These are phyloP conservation scores for Ptyas mucosa DNA, from an alignment of 2,113 vertebrate genomes.

Conservation along the genomic window DNA sequence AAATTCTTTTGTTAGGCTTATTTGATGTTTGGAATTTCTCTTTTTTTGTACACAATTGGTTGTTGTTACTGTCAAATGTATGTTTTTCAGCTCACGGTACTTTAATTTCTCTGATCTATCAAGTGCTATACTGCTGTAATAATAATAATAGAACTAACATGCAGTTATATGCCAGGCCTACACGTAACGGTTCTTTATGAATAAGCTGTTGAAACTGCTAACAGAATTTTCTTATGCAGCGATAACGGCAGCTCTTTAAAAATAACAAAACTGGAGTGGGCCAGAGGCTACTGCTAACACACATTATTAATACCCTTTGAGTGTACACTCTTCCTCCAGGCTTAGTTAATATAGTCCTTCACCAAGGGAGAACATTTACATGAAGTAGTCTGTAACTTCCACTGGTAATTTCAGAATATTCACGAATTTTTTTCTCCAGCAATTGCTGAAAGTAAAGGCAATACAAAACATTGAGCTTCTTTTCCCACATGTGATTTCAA, in stretches of 20 bases:
- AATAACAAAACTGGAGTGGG: not conserved
- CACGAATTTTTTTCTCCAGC: accelerated
- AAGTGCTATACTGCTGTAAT: not conserved
- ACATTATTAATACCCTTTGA: not conserved
- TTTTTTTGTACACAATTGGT: not conserved
- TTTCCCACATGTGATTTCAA: not conserved
- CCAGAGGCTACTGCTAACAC: not conserved
- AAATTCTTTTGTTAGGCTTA: not conserved
- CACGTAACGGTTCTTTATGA: not conserved
- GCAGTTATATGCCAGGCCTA: not conserved
- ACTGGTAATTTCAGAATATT: not conserved
- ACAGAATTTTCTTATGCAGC: not conserved
- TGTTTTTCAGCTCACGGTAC: not conserved
- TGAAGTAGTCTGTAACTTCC: not conserved
- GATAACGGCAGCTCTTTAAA: not conserved
- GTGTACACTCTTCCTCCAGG: not conserved
- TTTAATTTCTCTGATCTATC: not conserved
- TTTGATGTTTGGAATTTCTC: not conserved
- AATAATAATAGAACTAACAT: not conserved
- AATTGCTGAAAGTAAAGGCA: not conserved
- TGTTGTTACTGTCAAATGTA: not conserved
- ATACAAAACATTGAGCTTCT: not conserved
- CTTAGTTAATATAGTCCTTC: not conserved
- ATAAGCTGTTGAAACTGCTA: not conserved
- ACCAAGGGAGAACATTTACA: not conserved